Percentiles rank a stretch among this genome's conserved stretches.
phyloP scores from a whole-genome alignment of 2,797 vertebrate species.

The Graptemys geographica region DNA sequence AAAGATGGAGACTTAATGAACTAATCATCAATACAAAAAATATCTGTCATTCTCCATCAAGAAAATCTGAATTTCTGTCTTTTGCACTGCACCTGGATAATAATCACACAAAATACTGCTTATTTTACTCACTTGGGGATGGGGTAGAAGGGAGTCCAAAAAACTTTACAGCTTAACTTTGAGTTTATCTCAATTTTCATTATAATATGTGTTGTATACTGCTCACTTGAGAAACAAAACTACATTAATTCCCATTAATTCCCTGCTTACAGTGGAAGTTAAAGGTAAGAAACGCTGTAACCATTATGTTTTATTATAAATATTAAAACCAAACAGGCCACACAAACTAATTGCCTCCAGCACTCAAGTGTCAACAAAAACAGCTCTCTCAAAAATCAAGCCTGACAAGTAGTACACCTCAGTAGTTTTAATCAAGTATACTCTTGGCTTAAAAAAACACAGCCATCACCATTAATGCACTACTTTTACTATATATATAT shows the following conservation, averaged over 20 bases:
- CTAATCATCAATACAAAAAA: background rate
- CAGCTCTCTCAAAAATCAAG: background rate
- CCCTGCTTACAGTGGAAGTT: background rate
- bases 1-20: background rate
- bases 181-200: background rate
- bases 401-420: background rate
- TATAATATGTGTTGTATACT: rapidly evolving
- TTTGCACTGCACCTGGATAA: background rate
- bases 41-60: background rate
- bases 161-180: rapidly evolving
- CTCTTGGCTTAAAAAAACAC: background rate
- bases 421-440: rapidly evolving
- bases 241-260: background rate
- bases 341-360: background rate
- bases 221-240: rapidly evolving
- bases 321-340: background rate
- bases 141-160: background rate
- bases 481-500: rapidly evolving
- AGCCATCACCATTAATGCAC: rapidly evolving
- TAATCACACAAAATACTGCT: background rate
- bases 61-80: background rate
- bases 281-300: background rate
- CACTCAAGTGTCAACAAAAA: background rate
- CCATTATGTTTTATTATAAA: too few relatives aligned
- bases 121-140: background rate